Evolutionary conservation across 2,888 invertebrate species (phyloP).

Genomic region (Ophion obscuratus): DNA sequence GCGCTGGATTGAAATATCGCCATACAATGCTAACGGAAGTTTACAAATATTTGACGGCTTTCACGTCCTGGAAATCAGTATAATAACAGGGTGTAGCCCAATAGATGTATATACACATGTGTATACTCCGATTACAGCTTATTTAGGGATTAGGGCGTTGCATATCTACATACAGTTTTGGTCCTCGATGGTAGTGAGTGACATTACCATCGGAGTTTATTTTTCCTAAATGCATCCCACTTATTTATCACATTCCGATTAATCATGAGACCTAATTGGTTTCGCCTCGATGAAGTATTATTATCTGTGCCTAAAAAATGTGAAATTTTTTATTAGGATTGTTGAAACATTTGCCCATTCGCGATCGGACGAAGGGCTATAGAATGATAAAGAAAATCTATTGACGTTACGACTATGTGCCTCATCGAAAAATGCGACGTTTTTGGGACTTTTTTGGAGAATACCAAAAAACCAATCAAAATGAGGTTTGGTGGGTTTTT

Average conservation of each 20-base stretch:
- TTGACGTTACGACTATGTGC: too few species aligned
- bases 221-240: neutral
- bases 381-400: too few species aligned
- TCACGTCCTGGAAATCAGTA: constrained; percentile 51
- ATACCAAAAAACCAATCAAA: too few species aligned
- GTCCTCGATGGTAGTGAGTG: neutral
- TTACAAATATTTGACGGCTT: constrained; percentile 77
- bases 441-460: too few species aligned
- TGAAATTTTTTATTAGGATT: too few species aligned
- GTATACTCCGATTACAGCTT: constrained; percentile 2
- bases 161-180: neutral
- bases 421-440: too few species aligned
- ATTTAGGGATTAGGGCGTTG: constrained; percentile 19
- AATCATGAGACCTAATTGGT: too few species aligned
- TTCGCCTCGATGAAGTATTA: too few species aligned
- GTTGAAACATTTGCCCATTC: too few species aligned
- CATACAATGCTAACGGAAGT: constrained; percentile 66
- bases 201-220: neutral
- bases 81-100: constrained; percentile 30
- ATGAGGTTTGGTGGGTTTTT: too few species aligned
- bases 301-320: too few species aligned
- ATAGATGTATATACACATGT: constrained; percentile 4
- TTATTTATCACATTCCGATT: neutral
- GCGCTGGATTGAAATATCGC: constrained; percentile 69
- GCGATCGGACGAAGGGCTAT: too few species aligned